phyloP scores from a whole-genome alignment of 2,113 vertebrate species.

The Zapus hudsonius region DNA sequence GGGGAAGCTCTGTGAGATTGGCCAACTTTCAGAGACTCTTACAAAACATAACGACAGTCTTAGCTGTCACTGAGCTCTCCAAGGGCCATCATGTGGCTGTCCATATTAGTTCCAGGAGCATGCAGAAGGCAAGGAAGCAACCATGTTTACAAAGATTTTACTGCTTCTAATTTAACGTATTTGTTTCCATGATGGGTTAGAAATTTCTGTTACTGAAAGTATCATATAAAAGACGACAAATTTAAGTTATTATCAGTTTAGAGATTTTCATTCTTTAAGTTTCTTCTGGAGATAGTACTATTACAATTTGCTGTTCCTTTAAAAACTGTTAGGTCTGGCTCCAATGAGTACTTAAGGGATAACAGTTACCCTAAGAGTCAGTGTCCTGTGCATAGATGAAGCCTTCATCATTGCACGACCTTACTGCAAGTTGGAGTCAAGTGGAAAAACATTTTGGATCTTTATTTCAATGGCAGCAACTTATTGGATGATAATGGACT shows the following conservation, averaged over 20 bases:
- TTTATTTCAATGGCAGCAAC: neutral
- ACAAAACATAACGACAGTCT: neutral
- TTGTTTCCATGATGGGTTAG: neutral
- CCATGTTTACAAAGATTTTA: neutral
- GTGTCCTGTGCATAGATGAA: neutral
- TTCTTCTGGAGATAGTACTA: neutral
- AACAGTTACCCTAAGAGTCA: neutral
- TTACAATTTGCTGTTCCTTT: neutral
- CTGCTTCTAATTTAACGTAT: neutral
- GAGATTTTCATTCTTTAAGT: neutral
- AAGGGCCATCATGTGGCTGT: neutral
- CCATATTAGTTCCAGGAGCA: neutral
- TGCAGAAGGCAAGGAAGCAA: neutral
- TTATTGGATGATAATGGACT: neutral
- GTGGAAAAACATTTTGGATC: neutral
- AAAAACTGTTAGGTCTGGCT: neutral
- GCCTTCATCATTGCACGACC: neutral
- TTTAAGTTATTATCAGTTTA: neutral
- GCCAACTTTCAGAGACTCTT: neutral
- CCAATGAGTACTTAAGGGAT: neutral
- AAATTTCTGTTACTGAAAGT: neutral
- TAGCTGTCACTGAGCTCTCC: neutral
- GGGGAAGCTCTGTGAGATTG: neutral
- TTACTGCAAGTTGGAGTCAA: neutral
- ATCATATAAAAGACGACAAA: neutral